Evolutionary conservation across 2,888 invertebrate genomes (phyloP).

Genomic region (Biston stratarius): DNA sequence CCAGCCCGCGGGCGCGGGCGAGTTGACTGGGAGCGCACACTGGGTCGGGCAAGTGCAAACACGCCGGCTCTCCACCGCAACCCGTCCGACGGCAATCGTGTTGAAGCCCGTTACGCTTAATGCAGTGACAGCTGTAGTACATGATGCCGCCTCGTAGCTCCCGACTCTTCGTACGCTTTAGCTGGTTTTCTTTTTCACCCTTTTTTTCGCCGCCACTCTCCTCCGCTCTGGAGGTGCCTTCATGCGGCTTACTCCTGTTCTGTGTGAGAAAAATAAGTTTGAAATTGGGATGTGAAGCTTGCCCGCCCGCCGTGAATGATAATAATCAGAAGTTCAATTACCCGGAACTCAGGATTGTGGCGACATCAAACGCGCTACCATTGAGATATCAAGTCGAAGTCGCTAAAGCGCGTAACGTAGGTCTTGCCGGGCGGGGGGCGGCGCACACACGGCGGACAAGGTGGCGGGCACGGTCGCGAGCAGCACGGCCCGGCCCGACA

Average conservation of each 20-base stretch:
- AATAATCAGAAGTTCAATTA: slow-evolving; percentile 58
- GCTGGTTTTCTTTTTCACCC: slow-evolving; percentile 75
- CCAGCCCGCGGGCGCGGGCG: slow-evolving; percentile 77
- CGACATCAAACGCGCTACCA: slow-evolving; percentile 65
- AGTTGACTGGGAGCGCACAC: slow-evolving; percentile 84
- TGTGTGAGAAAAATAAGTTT: slow-evolving; percentile 52
- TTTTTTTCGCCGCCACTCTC: slow-evolving; percentile 74
- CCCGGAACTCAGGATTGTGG: slow-evolving; percentile 61
- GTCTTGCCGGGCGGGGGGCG: slow-evolving; percentile 81
- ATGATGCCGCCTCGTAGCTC: slow-evolving; percentile 85
- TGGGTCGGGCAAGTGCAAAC: slow-evolving; percentile 84
- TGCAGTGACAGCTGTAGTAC: slow-evolving; percentile 86
- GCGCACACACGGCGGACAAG: slow-evolving; percentile 81
- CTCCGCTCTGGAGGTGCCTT: slow-evolving; percentile 61
- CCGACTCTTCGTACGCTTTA: slow-evolving; percentile 80
- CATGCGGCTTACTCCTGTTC: slow-evolving; percentile 62
- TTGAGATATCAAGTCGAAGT: slow-evolving; percentile 80
- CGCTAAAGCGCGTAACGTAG: slow-evolving; percentile 81
- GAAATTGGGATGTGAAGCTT: slow-evolving; percentile 13
- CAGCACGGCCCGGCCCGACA: slow-evolving; percentile 73
- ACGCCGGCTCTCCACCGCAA: slow-evolving; percentile 83
- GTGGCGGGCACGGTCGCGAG: slow-evolving; percentile 70
- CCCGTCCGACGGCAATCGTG: slow-evolving; percentile 86
- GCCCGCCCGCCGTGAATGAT: slow-evolving; percentile 71
- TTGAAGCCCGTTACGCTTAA: slow-evolving; percentile 87